A percentile compares a stretch with the other conserved stretches of the same genome.
These are phyloP conservation scores for Morpho helenor DNA, from an alignment of 2,888 invertebrate genomes.

Conservation along the genomic window DNA sequence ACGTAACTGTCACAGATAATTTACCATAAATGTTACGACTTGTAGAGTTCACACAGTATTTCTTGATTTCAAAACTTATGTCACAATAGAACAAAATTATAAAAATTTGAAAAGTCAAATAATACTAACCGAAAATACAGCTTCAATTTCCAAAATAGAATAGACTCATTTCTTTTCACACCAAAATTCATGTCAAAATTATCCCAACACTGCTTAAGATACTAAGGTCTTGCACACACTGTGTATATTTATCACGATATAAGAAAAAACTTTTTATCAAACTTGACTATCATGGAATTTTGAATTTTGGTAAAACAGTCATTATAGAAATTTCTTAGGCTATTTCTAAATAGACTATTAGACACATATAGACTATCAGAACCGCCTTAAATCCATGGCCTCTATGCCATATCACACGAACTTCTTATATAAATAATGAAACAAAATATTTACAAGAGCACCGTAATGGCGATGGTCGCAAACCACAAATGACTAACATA, in stretches of 20 bases:
- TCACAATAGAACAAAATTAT: too few relatives aligned
- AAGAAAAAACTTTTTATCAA: too few relatives aligned
- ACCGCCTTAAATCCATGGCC: not conserved
- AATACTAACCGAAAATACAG: conserved; percentile 44
- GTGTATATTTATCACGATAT: too few relatives aligned
- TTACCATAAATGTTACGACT: too few relatives aligned
- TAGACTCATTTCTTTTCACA: conserved; percentile 36
- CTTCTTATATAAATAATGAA: conserved; percentile 47
- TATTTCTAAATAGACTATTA: too few relatives aligned
- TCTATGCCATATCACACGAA: conserved; percentile 14
- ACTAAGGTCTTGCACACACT: too few relatives aligned
- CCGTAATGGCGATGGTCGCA: conserved; percentile 1
- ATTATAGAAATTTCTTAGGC: too few relatives aligned
- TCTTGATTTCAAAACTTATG: too few relatives aligned
- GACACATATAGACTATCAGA: not conserved
- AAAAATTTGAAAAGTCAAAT: not conserved
- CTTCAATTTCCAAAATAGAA: conserved; percentile 42
- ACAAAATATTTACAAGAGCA: conserved; percentile 51
- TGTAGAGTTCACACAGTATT: too few relatives aligned
- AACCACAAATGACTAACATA: conserved; percentile 28
- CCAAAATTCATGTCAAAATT: conserved; percentile 48
- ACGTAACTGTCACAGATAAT: too few relatives aligned
- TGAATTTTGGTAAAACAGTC: too few relatives aligned
- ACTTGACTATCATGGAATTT: too few relatives aligned
- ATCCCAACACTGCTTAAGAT: not conserved